Evolutionary conservation across 2,888 invertebrate genomes (phyloP), one percentile per base, ranked within the genome.

Genomic region (Labia minor): DNA sequence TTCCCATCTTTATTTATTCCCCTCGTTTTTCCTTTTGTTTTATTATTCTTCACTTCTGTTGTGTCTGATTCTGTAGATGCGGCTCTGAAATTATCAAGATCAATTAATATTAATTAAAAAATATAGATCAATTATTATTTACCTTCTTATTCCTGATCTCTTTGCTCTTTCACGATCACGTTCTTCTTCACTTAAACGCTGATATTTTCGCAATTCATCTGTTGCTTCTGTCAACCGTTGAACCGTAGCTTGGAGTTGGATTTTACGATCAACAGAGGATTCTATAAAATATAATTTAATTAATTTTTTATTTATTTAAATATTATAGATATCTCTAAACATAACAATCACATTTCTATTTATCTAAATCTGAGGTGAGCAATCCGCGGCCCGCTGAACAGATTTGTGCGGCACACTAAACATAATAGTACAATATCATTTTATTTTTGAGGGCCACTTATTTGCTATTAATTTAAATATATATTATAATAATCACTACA

Each of bases 141-240:
- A 78, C 64, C 79, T 74, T 69, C 78, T 72, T 73, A 78, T 73
- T 16, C 77, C 77, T 1, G 74, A 69, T 67, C 74, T 76, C 63
- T 77, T 77, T 0, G 77, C 75, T 66, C 77, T 76, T 63, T 78
- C 81, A 20, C 81, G 76, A 68, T 83, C 83, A 67, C 79, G 78
- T 64, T 82, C 83, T 64, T 82, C 82, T 71, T 82, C 82, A 62
- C 75, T 77, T 1, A 79, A 70, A 65, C 78, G 78, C 73, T 84
- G 82, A 71, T 79, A 78, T 72, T 70, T 79, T 78, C 85, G 79
- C 66, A 86, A 76, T 72, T 90, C 90, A 74, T 89, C 87, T 0
- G 87, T 87, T 21, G 87, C 85, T 49, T 88, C 86, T 1, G 86
- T 83, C 74, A 91, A 75, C 37, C 86, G 80, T 69, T 84, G 82